These are phyloP conservation scores for Rapana venosa DNA, from an alignment of 2,888 invertebrate genomes.

Conservation along the genomic window DNA sequence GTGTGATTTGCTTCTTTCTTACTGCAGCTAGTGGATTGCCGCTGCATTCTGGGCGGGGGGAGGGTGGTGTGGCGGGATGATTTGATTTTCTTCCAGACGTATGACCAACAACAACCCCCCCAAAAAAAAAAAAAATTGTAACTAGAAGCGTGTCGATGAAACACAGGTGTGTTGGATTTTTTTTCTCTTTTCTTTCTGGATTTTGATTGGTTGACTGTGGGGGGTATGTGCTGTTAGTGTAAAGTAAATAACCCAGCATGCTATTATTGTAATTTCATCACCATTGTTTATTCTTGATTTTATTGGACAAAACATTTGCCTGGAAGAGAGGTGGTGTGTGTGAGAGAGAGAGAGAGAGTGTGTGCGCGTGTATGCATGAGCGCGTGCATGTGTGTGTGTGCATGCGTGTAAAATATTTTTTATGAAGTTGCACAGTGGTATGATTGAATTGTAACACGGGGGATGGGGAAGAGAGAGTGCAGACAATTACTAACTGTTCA, in stretches of 20 bases:
- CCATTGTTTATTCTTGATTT: neutral
- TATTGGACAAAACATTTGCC: neutral
- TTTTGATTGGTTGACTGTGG: neutral
- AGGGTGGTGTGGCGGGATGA: neutral
- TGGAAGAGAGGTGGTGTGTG: neutral
- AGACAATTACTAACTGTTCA: too few relatives aligned
- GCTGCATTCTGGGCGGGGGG: neutral
- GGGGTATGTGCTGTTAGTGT: conserved; percentile 9
- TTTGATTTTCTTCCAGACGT: neutral
- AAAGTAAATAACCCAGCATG: conserved; percentile 26
- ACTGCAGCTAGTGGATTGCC: neutral
- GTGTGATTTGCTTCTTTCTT: neutral
- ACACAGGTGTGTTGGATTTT: neutral
- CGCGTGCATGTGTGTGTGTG: neutral
- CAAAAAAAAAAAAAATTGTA: neutral
- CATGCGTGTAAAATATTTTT: too few relatives aligned
- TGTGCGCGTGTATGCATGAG: neutral
- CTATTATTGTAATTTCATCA: conserved; percentile 4
- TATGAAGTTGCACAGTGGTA: too few relatives aligned
- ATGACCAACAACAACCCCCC: conserved; percentile 9
- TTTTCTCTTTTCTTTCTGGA: neutral
- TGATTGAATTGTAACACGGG: too few relatives aligned
- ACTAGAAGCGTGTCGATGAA: neutral
- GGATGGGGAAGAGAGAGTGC: too few relatives aligned
- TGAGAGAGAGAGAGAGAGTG: neutral